phyloP scores from a whole-genome alignment of 2,797 vertebrate genomes.

The Semotilus atromaculatus region DNA sequence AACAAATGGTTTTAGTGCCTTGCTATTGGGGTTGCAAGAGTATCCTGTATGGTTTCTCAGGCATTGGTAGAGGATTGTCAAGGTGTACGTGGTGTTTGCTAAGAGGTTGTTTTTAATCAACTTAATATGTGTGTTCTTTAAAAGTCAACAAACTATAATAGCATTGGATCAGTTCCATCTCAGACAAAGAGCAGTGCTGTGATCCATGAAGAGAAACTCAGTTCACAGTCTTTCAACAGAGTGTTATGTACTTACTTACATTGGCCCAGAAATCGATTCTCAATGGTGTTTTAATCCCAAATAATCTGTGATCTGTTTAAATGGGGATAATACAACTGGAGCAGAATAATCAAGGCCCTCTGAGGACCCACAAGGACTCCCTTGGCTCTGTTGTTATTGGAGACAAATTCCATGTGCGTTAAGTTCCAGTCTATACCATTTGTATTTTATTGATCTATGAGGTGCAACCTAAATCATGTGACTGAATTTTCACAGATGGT shows the following conservation, averaged over 20 bases:
- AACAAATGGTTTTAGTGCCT: background rate
- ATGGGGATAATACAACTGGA: background rate
- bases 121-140: background rate
- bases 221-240: background rate
- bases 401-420: background rate
- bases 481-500: background rate
- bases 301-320: background rate
- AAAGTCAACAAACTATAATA: background rate
- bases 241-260: background rate
- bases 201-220: background rate
- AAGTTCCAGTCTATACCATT: background rate
- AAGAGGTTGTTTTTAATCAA: background rate
- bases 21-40: background rate
- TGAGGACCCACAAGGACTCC: background rate
- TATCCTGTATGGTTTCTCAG: background rate
- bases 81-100: background rate
- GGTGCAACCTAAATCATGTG: background rate
- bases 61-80: background rate
- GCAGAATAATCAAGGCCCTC: background rate
- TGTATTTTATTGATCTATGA: background rate
- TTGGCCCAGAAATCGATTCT: background rate
- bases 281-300: conserved; percentile 8
- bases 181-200: background rate
- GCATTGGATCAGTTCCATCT: background rate
- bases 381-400: background rate